Evolutionary conservation across 2,113 vertebrate species (phyloP), one percentile per base, ranked within the genome.

Genomic region (Malurus alboscapulatus): DNA sequence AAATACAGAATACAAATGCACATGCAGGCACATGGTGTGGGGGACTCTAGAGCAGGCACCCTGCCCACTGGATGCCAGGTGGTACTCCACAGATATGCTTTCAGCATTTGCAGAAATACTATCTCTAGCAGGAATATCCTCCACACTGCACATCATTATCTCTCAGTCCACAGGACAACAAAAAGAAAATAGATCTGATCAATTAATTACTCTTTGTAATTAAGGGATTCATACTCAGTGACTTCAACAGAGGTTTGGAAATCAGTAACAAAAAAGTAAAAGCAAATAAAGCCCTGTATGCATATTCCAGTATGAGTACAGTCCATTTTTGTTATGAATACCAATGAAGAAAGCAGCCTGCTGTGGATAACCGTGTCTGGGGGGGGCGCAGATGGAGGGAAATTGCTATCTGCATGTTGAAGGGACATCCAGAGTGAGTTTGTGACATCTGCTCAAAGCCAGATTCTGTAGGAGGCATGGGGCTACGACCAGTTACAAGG

Each of bases 81-180:
- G 48, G 67, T 67, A n/a, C 34, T 80, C 81, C 44, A 55, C 44
- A 69, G 58, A 90, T 48, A 58, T 5, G 44, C 67, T 76, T 71
- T 83, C 44, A 95, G 71, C 40, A 67, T 73, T 76, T 83, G 79
- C 76, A 94, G 73, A 88, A 88, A 88, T 72, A 74, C 34, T 51
- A 0, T 57, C 63, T 58, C 71, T 14, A 83, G 40, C 61, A 92
- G 81, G 20, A 90, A 55, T 59, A 82, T 32, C 61, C 63, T 72
- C 65, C 75, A 59, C 77, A 11, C 8, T 36, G 58, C 72, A 81
- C 36, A 65, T 44, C 22, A 7, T 81, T 87, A 86, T 54, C 65
- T 91, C 66, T 48, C 61, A 14, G 36, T 38, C 30, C 82, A 47
- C 57, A 67, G 19, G 38, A 86, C 34, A 94, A 50, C 8, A 57